Base-by-base conservation (phyloP, 2,888 invertebrate genomes). In the Synergus laeviventris region DNA sequence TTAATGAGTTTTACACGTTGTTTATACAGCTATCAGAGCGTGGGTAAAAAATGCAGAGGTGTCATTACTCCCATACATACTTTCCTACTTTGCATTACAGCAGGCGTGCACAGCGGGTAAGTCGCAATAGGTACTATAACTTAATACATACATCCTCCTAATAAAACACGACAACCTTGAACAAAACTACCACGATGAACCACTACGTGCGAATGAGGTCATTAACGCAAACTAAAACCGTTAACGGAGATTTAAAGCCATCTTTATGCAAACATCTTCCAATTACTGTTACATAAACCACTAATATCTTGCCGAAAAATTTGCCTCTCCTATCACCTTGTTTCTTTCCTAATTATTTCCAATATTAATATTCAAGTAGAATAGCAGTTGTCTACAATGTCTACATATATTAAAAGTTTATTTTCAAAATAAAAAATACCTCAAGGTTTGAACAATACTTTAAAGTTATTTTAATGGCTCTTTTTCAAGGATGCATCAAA, bases 21-120 rank as follows among this genome's bases (percentile, higher is more conserved):
- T 21, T 64, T 42, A 64, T 39, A 64, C 7, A 42, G 38, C n/a
- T 21, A 64, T 64, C 39, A 39, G 39, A 64, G 39, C 64, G 64
- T 64, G 64, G 64, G 42, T 38, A 39, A 62, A 64, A 66, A 66
- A 66, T 66, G 66, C 66, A 45, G 24, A 70, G 70, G 49, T 70
- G 70, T 70, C 70, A 70, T 45, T 70, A 70, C 70, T 70, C 70
- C 70, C 36, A 70, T 70, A 49, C 70, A n/a, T 70, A 66, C 42
- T 45, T 70, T 70, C 49, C 49, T 54, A 70, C 70, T 70, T 70
- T 70, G 70, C 49, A 70, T 70, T 70, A 70, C n/a, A 24, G n/a
- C 11, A 70, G 49, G 59, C 24, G 24, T 38, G n/a, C 62, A 31
- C 49, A 70, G 49, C 49, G 70, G n/a, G 31, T n/a, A 36, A 54